Percentiles rank a stretch among this genome's conserved stretches.
These are phyloP conservation scores for Choloepus didactylus DNA, from an alignment of 2,797 vertebrate genomes.

Conservation along the genomic window DNA sequence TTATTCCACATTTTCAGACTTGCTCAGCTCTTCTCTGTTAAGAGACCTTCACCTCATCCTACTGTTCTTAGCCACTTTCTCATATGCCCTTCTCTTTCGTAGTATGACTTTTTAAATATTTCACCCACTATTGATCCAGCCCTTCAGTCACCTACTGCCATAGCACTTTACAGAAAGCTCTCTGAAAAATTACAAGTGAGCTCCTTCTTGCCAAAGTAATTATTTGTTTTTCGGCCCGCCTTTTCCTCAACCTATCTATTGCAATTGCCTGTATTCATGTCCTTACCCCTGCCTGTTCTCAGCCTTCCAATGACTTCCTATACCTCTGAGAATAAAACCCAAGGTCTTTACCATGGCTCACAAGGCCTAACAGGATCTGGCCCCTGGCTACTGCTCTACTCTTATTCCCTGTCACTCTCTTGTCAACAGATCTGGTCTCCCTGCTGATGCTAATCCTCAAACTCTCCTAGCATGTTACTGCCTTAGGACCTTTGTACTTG, in stretches of 20 bases:
- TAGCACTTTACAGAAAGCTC: neutral
- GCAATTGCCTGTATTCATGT: neutral
- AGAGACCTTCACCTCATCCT: constrained; percentile 19
- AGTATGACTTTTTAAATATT: neutral
- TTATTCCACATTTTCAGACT: constrained; percentile 8
- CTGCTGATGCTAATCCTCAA: neutral
- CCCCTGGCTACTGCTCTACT: neutral
- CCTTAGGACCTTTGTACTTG: constrained; percentile 8
- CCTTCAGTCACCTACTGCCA: constrained; percentile 9
- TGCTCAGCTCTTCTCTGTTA: constrained; percentile 11
- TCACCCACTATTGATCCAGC: neutral
- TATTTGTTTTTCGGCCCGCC: neutral
- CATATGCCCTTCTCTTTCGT: too few species aligned
- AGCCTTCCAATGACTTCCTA: neutral
- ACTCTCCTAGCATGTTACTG: neutral
- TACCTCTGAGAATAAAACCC: constrained; percentile 7
- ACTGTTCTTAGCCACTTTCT: neutral
- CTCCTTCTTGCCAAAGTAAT: neutral
- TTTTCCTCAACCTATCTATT: neutral
- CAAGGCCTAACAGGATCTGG: neutral
- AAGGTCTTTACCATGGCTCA: neutral
- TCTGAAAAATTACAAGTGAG: constrained; percentile 28
- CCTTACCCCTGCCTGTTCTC: neutral
- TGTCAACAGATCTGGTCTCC: neutral
- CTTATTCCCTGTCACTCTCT: constrained; percentile 28